phyloP scores from a whole-genome alignment of 64 coral and sea anemone species.

The Actinia tenebrosa region DNA sequence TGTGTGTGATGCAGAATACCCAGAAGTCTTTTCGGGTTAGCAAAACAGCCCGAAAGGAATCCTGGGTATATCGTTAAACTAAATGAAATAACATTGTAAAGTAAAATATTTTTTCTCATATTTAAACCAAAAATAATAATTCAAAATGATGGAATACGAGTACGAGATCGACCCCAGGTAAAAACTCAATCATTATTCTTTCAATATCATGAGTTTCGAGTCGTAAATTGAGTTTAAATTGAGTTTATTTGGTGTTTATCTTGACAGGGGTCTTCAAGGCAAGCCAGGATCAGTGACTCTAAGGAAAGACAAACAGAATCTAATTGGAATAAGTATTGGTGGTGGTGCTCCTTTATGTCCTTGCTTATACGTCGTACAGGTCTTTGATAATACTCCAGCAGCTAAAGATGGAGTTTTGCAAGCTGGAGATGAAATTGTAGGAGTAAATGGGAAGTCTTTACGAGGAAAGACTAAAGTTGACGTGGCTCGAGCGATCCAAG shows the following conservation, averaged over 20 bases:
- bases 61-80: neutral
- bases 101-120: neutral
- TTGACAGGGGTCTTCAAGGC: slow-evolving; percentile 83
- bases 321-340: slow-evolving; percentile 96
- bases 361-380: slow-evolving; percentile 96
- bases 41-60: neutral
- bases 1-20: neutral
- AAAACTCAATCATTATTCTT: neutral
- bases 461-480: slow-evolving; percentile 98
- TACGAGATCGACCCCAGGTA: slow-evolving; percentile 96
- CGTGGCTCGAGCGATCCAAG: slow-evolving; percentile 95
- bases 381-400: slow-evolving; percentile 98
- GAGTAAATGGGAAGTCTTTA: slow-evolving; percentile 96
- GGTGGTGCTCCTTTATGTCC: slow-evolving; percentile 95
- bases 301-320: slow-evolving; percentile 96
- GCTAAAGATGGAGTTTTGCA: slow-evolving; percentile 84
- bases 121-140: slow-evolving; percentile 6
- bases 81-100: neutral
- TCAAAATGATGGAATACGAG: slow-evolving; percentile 98
- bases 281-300: slow-evolving; percentile 84
- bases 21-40: neutral
- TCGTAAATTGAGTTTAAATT: neutral
- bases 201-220: neutral
- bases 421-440: slow-evolving; percentile 99
- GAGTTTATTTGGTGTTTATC: neutral